Conservation (phyloP, 2,113 vertebrate genomes). For the Lynx canadensis region DNA sequence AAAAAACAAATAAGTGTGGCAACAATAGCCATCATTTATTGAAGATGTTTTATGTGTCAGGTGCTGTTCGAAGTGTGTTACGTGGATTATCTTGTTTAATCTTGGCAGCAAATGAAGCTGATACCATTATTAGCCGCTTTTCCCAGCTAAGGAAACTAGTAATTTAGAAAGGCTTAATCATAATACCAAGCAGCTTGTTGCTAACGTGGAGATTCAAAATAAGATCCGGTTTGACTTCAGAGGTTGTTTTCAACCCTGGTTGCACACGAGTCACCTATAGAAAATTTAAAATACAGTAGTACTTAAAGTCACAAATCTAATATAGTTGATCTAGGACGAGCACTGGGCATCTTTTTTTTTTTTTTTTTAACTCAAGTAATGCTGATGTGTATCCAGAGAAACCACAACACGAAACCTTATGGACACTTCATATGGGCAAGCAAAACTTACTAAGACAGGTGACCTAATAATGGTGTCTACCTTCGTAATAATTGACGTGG, state of each 20-base stretch:
- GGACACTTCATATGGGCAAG: neutral
- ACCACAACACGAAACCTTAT: neutral
- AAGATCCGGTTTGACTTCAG: neutral
- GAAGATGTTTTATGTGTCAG: neutral
- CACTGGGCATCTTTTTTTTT: neutral
- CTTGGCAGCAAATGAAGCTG: neutral
- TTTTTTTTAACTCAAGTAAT: neutral
- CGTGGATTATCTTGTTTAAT: neutral
- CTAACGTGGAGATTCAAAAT: neutral
- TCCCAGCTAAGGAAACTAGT: neutral
- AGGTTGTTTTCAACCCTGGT: neutral
- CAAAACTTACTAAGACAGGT: neutral
- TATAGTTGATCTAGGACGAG: neutral
- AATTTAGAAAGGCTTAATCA: neutral
- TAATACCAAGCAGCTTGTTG: neutral
- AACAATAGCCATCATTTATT: neutral
- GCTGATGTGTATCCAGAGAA: neutral
- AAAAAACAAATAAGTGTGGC: neutral
- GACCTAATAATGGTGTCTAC: neutral
- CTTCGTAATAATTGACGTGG: neutral
- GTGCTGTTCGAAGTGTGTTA: neutral
- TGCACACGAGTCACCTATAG: neutral
- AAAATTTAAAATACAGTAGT: neutral
- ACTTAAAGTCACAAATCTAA: neutral
- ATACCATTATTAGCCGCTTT: neutral